These are phyloP conservation scores for Pentalonia nigronervosa DNA, from an alignment of 1,140 invertebrate genomes.

Conservation along the genomic window DNA sequence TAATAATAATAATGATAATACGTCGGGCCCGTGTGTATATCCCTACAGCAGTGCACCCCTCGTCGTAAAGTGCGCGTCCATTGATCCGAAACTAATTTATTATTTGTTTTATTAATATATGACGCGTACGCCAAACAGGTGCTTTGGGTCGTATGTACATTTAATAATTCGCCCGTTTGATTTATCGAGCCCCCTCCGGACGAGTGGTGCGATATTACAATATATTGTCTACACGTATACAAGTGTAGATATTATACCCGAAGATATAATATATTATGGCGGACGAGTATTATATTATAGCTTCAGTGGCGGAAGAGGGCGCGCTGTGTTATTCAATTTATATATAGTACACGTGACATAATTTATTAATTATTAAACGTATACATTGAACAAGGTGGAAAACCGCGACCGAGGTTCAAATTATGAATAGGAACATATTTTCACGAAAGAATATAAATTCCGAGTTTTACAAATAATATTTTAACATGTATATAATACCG, in stretches of 20 bases:
- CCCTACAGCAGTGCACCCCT: not conserved
- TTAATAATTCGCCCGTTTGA: slow-evolving; percentile 39
- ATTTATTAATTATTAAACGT: slow-evolving; percentile 5
- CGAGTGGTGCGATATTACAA: slow-evolving; percentile 6
- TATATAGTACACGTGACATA: not conserved
- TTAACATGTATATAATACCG: not conserved
- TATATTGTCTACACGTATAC: not conserved
- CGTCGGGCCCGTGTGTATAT: slow-evolving; percentile 10
- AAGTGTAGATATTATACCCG: not conserved
- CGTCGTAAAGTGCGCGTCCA: not conserved
- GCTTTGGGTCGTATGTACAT: not conserved
- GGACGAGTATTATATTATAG: not conserved
- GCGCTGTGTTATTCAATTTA: not conserved
- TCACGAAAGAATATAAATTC: not conserved
- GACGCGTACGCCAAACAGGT: not conserved
- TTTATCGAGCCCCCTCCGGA: not conserved
- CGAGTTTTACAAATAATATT: too few species aligned
- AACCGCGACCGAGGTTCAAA: not conserved
- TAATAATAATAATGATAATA: slow-evolving; percentile 29
- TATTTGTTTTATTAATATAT: slow-evolving; percentile 46
- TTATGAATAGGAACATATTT: not conserved
- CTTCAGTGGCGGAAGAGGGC: not conserved
- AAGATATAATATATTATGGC: not conserved
- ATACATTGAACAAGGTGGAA: not conserved
- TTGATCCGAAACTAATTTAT: slow-evolving; percentile 52